phyloP scores from a whole-genome alignment of 2,797 vertebrate species.

The Falco rusticolus region DNA sequence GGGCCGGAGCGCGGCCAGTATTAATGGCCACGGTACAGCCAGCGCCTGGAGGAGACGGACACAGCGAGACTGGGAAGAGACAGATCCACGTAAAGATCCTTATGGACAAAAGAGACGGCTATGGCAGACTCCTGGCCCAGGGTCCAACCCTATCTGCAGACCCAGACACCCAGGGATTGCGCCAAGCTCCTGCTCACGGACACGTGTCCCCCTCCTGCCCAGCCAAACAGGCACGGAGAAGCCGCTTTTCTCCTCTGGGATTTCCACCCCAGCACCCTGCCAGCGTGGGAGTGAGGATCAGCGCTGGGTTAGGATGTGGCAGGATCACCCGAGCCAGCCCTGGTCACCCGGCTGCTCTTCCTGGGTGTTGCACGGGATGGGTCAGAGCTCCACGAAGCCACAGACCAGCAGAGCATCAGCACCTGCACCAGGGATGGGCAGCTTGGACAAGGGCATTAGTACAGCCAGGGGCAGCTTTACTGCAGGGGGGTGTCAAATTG shows the following conservation, averaged over 20 bases:
- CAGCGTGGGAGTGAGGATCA: constrained; percentile 8
- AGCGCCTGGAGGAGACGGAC: background rate
- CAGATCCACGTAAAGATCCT: background rate
- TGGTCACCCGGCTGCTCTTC: background rate
- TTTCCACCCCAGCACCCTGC: background rate
- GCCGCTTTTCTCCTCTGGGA: background rate
- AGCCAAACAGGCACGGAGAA: background rate
- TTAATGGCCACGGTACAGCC: accelerated
- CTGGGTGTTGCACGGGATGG: background rate
- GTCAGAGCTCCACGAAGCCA: background rate
- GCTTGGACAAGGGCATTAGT: background rate
- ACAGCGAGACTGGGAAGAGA: background rate
- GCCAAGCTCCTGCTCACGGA: background rate
- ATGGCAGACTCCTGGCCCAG: background rate
- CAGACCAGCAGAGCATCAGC: background rate
- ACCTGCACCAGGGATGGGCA: background rate
- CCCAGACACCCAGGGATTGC: accelerated
- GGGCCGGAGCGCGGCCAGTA: accelerated
- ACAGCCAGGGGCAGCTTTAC: background rate
- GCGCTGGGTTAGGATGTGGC: background rate
- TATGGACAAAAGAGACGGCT: background rate
- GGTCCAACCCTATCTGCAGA: background rate
- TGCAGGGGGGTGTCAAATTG: background rate
- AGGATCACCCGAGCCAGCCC: background rate
- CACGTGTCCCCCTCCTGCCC: background rate